Conservation (phyloP, 2,888 invertebrate species). For the Parnassius smintheus region DNA sequence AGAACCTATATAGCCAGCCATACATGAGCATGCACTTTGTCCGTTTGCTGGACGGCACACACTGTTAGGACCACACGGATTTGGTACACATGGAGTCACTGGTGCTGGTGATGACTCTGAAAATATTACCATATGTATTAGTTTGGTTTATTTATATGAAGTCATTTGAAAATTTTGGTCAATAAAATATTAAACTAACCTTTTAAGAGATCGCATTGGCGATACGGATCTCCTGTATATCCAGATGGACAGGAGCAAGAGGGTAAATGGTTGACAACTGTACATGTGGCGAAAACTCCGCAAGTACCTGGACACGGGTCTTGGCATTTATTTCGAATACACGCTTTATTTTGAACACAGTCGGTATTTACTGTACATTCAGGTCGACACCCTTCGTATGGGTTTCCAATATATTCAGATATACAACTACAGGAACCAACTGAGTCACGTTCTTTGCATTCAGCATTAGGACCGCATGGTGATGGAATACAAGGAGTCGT, state of each 20-base stretch:
- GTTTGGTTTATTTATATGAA: not conserved
- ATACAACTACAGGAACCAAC: constrained; percentile 86
- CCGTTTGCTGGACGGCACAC: constrained; percentile 86
- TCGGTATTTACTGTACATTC: constrained; percentile 88
- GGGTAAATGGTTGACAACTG: constrained; percentile 86
- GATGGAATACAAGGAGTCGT: constrained; percentile 82
- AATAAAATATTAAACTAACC: constrained; percentile 41
- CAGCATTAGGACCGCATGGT: constrained; percentile 84
- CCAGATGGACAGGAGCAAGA: constrained; percentile 84
- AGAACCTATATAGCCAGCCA: constrained; percentile 85
- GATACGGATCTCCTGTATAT: constrained; percentile 88
- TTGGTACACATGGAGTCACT: constrained; percentile 84
- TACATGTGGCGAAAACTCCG: constrained; percentile 86
- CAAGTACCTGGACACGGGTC: constrained; percentile 91
- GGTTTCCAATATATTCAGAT: constrained; percentile 87
- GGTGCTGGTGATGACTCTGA: constrained; percentile 60
- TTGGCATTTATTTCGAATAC: constrained; percentile 86
- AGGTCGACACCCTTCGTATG: constrained; percentile 88
- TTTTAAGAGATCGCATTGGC: constrained; percentile 73
- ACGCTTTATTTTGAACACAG: constrained; percentile 85
- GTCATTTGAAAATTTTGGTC: not conserved
- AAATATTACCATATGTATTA: constrained; percentile 33
- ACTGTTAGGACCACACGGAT: constrained; percentile 89
- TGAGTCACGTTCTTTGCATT: constrained; percentile 81
- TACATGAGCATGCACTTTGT: constrained; percentile 88